Evolutionary conservation across 92 coral and sea anemone genomes (phyloP), one percentile per base, ranked within the genome.

Genomic region (Anthopleura xanthogrammica): DNA sequence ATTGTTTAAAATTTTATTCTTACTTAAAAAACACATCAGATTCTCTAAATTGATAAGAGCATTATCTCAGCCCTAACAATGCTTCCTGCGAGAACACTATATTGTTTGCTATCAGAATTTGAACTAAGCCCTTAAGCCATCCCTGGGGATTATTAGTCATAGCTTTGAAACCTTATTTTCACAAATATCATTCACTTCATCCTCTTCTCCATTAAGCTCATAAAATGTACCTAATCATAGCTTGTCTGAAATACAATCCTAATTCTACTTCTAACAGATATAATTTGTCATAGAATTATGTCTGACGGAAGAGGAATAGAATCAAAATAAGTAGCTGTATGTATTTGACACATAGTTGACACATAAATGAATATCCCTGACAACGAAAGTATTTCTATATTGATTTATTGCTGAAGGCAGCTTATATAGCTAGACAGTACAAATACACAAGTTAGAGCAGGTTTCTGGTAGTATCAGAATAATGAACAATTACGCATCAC

Each of bases 111-210:
- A 12, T 23, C 42, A 68, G 16, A 36, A 29, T 12, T 16, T 13
- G 8, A 20, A 62, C 29, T 62, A 68, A 68, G 74, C 74, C 41
- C 36, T 68, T 68, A 68, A 68, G 74, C 74, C 42, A 22, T 29
- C 74, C 74, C 74, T 29, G 42, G 74, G 74, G 74, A 68, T 68
- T 16, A 68, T 68, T 10, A 68, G 74, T 68, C 74, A 68, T 23
- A 68, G 41, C 74, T 7, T 9, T 23, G 36, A 68, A 12, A 29
- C 72, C 72, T 29, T 68, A 68, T 29, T 68, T 23, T 23, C 74
- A 68, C 16, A 68, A 23, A 10, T 9, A 36, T 29, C 46, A 60
- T 62, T 20, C 23, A 62, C 24, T 23, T 20, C 29, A 20, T 23
- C 70, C 50, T 62, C 29, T 62, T 7, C 5, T 62, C 70, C 58